phyloP scores from a whole-genome alignment of 2,797 vertebrate species.

The Sylvilagus floridanus region DNA sequence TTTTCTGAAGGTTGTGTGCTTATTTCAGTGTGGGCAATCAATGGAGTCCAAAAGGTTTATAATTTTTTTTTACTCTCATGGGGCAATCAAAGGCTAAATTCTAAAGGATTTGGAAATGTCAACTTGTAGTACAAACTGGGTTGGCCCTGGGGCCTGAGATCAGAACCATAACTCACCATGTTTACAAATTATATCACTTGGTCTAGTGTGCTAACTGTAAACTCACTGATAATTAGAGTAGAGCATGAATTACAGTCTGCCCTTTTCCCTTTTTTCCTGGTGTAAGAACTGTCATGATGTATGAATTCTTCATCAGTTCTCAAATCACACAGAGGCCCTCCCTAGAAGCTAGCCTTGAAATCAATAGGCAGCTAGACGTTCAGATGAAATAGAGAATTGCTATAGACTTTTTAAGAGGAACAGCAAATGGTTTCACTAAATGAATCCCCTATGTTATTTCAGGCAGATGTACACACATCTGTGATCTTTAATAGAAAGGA shows the following conservation, averaged over 20 bases:
- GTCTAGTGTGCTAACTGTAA: constrained; percentile 71
- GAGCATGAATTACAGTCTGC: constrained; percentile 63
- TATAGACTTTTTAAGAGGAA: constrained; percentile 69
- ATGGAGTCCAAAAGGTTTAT: constrained; percentile 79
- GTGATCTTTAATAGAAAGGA: constrained; percentile 59
- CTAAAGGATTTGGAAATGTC: constrained; percentile 82
- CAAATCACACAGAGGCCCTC: neutral
- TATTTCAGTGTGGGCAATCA: constrained; percentile 78
- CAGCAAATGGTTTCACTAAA: constrained; percentile 73
- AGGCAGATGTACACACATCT: constrained; percentile 48
- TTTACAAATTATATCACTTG: constrained; percentile 82
- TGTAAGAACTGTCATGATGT: constrained; percentile 72
- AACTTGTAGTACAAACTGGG: constrained; percentile 79
- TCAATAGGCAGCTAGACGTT: constrained; percentile 67
- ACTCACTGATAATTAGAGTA: constrained; percentile 73
- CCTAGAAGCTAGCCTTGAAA: constrained; percentile 61
- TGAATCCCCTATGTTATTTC: constrained; percentile 58
- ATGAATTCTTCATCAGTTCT: constrained; percentile 71
- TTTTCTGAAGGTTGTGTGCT: constrained; percentile 78
- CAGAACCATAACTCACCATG: constrained; percentile 73
- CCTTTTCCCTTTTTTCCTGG: constrained; percentile 46
- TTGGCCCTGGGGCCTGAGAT: constrained; percentile 72
- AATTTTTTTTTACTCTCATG: constrained; percentile 79
- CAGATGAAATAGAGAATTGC: constrained; percentile 62
- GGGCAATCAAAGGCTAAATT: constrained; percentile 79